Base-by-base conservation (phyloP, 2,888 invertebrate genomes). In the Dexiosoma caninum region DNA sequence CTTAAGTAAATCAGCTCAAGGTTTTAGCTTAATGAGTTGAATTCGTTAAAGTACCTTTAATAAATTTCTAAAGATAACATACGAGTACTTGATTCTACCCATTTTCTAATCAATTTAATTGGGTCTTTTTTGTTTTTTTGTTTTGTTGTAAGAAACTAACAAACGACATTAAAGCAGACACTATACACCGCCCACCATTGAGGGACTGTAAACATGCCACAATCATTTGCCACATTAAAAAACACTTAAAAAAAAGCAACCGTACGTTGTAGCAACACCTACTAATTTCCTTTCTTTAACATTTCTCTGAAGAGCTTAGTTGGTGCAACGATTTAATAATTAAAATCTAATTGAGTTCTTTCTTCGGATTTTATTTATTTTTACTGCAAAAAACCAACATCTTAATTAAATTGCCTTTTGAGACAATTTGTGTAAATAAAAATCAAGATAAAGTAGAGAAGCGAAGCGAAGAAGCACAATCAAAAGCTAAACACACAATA, bases 281-380 rank as follows among this genome's bases (percentile, higher is more conserved):
- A n/a, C 5, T 8, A 57, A 16, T 27, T 30, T 32, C 8, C 14
- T 9, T 30, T 23, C n/a, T 37, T 16, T 60, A n/a, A n/a, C n/a
- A n/a, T n/a, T n/a, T n/a, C n/a, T 44, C 8, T 37, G 30, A 30
- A 30, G 10, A 37, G 14, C 35, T 51, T 53, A 40, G 37, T 67
- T 14, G 21, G 35, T 30, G 23, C 44, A 71, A 72, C 32, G 46
- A 57, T 67, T 71, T 27, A 53, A 64, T 35, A 64, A 79, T 74
- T 51, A 74, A 74, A 74, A 64, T 62, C 78, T 79, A 69, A 79
- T 79, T 79, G 78, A 79, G 69, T 64, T 79, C 37, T 75, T 79
- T 32, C 30, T 57, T 62, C 23, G 30, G 8, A 8, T 40, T 37
- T 37, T 12, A 44, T 14, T 37, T 10, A 46, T 5, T 57, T 32